Evolutionary conservation across 1,140 invertebrate genomes (phyloP), one percentile per base, ranked within the genome.

Genomic region (Leptestheria dahalacensis): DNA sequence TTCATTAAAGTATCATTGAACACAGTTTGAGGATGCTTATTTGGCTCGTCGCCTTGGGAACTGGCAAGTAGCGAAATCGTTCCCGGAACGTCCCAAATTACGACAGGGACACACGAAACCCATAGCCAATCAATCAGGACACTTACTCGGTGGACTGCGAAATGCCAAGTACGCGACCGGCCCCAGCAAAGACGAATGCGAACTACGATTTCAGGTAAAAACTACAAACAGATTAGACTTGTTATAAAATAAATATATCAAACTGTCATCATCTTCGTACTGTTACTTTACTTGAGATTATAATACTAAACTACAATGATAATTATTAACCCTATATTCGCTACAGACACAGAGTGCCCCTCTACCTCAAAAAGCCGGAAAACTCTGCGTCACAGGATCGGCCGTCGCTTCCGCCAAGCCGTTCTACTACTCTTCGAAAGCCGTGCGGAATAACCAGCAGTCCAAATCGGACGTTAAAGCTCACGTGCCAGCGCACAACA

Each of bases 1-100:
- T 18, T 54, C 29, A 29, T 25, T 25, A n/a, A 15, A 23, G 23
- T 23, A 21, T 23, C 20, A 2, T 20, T 26, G 1, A 2, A 29
- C 2, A 26, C 25, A 60, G 58, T 60, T 60, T 53, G 58, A 60
- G 41, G 51, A 60, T 50, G 58, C 58, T 18, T 60, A 60, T 21
- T 28, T 26, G 41, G 48, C 58, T 21, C 48, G 52, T 15, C 58
- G 58, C 20, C 49, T 60, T 3, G 58, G 58, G 11, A 60, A 60
- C 28, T 60, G 58, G 58, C 48, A 60, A 46, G 48, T 41, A 12
- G 25, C 51, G 15, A 50, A 60, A 52, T 51, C 23, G 12, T 60
- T 52, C 21, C 58, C 49, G 52, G 51, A 60, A 11, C 26, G 50
- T 15, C 58, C 58, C 0, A 21, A 29, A 6, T 23, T 50, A 12